These are phyloP conservation scores for Pseudonaja textilis DNA, from an alignment of 2,113 vertebrate species.

Conservation along the genomic window DNA sequence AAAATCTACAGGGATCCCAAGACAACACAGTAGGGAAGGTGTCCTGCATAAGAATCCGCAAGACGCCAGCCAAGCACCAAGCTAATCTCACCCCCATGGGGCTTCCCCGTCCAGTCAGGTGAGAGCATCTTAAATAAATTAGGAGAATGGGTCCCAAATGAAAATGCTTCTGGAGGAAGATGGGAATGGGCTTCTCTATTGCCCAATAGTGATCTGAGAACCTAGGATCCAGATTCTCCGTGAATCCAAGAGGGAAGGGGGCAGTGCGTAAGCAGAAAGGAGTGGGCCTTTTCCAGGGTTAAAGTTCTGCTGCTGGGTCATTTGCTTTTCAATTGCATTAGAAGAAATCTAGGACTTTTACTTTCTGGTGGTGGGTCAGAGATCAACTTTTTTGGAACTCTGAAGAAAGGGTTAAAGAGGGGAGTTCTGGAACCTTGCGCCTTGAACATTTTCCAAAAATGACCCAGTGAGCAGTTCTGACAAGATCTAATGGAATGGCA, in stretches of 20 bases:
- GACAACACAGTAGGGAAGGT: constrained; percentile 76
- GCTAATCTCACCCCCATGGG: constrained; percentile 89
- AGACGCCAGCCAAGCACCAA: constrained; percentile 75
- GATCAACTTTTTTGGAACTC: not conserved
- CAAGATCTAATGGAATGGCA: not conserved
- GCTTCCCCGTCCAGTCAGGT: constrained; percentile 84
- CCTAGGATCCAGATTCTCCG: not conserved
- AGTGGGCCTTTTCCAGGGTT: not conserved
- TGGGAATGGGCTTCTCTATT: not conserved
- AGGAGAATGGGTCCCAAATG: not conserved
- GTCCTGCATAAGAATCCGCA: constrained; percentile 84
- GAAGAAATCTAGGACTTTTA: not conserved
- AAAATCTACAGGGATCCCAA: constrained; percentile 42
- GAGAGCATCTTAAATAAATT: not conserved
- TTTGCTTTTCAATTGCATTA: not conserved
- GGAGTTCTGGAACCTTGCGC: not conserved
- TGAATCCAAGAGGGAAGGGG: too few relatives aligned
- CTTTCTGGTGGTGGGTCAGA: not conserved
- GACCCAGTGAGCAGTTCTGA: not conserved
- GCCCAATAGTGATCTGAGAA: not conserved
- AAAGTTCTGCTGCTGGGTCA: not conserved
- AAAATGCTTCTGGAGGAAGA: not conserved
- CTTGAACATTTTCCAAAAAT: not conserved
- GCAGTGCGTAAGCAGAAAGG: not conserved
- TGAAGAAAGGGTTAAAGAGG: not conserved